phyloP scores from a whole-genome alignment of 1,140 invertebrate species.

The Eueides isabella region DNA sequence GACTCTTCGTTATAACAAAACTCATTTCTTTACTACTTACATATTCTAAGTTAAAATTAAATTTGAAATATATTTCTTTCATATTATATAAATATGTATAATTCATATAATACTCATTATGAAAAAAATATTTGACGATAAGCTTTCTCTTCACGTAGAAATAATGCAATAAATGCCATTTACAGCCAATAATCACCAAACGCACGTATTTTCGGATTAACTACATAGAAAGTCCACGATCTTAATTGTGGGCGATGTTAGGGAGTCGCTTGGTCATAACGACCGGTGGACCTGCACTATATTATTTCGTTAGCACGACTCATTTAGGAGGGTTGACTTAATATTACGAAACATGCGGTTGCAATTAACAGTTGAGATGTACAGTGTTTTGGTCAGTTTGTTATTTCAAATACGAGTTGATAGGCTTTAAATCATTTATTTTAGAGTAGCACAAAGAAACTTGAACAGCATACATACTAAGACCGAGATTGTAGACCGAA shows the following conservation, averaged over 20 bases:
- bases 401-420: not conserved
- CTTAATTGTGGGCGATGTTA: conserved; percentile 67
- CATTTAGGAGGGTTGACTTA: conserved; percentile 67
- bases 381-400: not conserved
- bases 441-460: not conserved
- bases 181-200: conserved; percentile 73
- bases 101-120: not conserved
- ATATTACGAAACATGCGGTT: conserved; percentile 52
- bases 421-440: not conserved
- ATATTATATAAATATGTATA: not conserved
- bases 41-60: not conserved
- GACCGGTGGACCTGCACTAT: conserved; percentile 59
- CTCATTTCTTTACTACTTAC: not conserved
- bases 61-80: not conserved
- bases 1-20: conserved; percentile 23
- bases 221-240: conserved; percentile 68
- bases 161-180: conserved; percentile 56
- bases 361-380: conserved; percentile 42
- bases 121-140: not conserved
- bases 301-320: conserved; percentile 67
- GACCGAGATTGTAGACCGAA: conserved; percentile 65
- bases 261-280: conserved; percentile 58
- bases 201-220: conserved; percentile 78
- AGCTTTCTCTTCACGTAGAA: conserved; percentile 46
- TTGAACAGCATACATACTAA: conserved; percentile 22